Evolutionary conservation across 2,113 vertebrate genomes (phyloP).

Genomic region (Toxotes chatareus): DNA sequence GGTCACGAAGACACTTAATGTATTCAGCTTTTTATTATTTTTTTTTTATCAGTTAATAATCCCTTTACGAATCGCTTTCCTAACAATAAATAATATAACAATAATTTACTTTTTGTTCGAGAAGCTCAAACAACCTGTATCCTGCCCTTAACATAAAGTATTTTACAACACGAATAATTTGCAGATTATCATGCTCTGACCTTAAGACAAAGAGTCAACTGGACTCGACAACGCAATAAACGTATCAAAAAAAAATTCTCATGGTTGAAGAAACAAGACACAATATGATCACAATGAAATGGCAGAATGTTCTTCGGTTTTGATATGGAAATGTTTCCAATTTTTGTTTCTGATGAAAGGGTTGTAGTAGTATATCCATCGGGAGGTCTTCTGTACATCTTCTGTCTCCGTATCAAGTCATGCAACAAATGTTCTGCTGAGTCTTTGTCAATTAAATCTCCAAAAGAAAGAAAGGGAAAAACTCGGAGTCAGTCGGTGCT

Average conservation of each 20-base stretch:
- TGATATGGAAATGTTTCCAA: constrained; percentile 64
- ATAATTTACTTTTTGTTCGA: constrained; percentile 97
- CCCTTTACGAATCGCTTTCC: constrained; percentile 85
- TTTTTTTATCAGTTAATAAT: constrained; percentile 86
- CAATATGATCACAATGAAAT: constrained; percentile 76
- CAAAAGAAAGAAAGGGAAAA: constrained; percentile 14
- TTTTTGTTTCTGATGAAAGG: constrained; percentile 44
- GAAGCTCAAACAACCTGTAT: constrained; percentile 89
- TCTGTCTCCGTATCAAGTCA: constrained; percentile 67
- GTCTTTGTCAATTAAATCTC: constrained; percentile 64
- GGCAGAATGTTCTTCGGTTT: constrained; percentile 74
- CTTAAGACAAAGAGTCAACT: constrained; percentile 82
- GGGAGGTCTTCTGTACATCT: constrained; percentile 74
- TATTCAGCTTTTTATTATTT: constrained; percentile 71
- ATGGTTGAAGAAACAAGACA: constrained; percentile 82
- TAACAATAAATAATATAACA: constrained; percentile 99
- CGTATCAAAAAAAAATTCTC: constrained; percentile 79
- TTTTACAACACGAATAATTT: constrained; percentile 87
- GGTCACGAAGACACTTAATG: constrained; percentile 57
- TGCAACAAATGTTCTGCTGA: constrained; percentile 70
- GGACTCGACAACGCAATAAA: constrained; percentile 76
- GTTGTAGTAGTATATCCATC: constrained; percentile 76
- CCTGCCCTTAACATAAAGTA: constrained; percentile 91
- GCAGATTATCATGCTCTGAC: constrained; percentile 87
- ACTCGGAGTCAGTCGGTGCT: constrained; percentile 46